A percentile compares a stretch with the other conserved stretches of the same genome.
Conservation (phyloP, 2,797 vertebrate genomes). For the Syngnathus acus region DNA sequence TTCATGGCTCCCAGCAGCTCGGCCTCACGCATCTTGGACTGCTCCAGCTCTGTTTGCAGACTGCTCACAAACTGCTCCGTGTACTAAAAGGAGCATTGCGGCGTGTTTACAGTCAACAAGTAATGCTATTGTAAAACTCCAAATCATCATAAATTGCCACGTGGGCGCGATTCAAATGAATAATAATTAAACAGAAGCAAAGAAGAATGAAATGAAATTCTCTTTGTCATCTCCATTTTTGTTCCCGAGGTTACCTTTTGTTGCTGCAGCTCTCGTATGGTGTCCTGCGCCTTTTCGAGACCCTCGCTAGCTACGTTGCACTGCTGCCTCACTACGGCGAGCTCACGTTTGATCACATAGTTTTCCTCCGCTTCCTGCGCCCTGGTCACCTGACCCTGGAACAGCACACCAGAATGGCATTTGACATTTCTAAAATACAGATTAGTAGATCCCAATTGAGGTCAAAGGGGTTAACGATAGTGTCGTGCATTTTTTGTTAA, state of each 20-base stretch:
- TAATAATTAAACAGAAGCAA: too few species aligned
- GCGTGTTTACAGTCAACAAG: neutral
- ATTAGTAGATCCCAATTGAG: neutral
- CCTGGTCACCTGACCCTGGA: constrained; percentile 89
- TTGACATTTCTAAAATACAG: neutral
- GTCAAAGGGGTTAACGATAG: neutral
- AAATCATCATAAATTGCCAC: neutral
- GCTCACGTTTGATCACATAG: constrained; percentile 88
- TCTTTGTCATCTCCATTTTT: neutral
- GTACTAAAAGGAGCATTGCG: constrained; percentile 53
- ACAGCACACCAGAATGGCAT: neutral
- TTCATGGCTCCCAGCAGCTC: constrained; percentile 83
- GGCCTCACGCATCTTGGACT: constrained; percentile 80
- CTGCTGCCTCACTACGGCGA: constrained; percentile 85
- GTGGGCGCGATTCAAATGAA: too few species aligned
- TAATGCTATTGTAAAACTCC: neutral
- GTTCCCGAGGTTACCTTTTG: constrained; percentile 70
- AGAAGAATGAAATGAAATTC: too few species aligned
- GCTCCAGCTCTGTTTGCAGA: constrained; percentile 84
- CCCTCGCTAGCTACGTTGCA: constrained; percentile 77
- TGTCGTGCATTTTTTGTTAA: neutral
- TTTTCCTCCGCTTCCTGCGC: constrained; percentile 95
- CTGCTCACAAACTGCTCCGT: constrained; percentile 81
- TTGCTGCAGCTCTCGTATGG: constrained; percentile 83
- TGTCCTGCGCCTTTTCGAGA: constrained; percentile 84